Conservation (phyloP, 2,113 vertebrate genomes). For the Dipodomys merriami region DNA sequence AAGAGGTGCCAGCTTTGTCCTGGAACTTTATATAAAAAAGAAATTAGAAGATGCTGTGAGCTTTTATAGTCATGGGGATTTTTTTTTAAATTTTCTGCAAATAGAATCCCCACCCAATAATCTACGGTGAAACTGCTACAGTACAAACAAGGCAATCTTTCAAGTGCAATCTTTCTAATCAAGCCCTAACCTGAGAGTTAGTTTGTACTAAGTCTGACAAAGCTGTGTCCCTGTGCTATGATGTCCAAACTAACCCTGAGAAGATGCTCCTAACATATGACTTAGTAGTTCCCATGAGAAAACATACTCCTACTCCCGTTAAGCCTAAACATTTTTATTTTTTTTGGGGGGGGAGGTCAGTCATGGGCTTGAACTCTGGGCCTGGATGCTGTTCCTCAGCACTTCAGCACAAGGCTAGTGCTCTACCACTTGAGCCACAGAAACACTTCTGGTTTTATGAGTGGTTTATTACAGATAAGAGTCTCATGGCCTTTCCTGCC, state of each 20-base stretch:
- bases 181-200: neutral
- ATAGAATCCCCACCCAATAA: neutral
- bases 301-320: neutral
- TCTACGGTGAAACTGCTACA: neutral
- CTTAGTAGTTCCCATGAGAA: neutral
- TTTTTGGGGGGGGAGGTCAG: too few relatives aligned
- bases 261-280: neutral
- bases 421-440: too few relatives aligned
- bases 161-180: neutral
- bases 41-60: constrained; percentile 40
- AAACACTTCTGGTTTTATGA: too few relatives aligned
- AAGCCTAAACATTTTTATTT: neutral
- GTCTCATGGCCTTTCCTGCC: too few relatives aligned
- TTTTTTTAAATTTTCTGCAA: neutral
- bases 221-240: neutral
- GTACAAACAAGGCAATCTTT: neutral
- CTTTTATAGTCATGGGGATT: neutral
- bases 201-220: neutral
- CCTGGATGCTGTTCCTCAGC: too few relatives aligned
- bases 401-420: too few relatives aligned
- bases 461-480: too few relatives aligned
- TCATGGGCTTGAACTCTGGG: too few relatives aligned
- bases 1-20: constrained; percentile 21
- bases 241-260: neutral
- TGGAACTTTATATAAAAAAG: neutral